phyloP scores from a whole-genome alignment of 2,797 vertebrate genomes.

The Passerculus sandwichensis region DNA sequence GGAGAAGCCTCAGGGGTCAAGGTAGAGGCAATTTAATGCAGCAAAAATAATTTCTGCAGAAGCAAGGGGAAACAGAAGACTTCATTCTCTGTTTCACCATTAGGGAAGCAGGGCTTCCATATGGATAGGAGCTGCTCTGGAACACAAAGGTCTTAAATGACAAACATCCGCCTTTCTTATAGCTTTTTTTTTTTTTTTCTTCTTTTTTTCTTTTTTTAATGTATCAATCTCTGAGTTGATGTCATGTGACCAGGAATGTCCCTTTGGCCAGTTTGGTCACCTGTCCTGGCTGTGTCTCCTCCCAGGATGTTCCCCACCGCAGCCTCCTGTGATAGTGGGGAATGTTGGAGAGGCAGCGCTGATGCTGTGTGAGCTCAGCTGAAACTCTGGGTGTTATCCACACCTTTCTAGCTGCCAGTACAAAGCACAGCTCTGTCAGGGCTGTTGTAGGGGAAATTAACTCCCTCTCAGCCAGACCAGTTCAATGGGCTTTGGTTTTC shows the following conservation, averaged over 20 bases:
- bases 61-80: not conserved
- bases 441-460: not conserved
- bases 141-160: not conserved
- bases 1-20: not conserved
- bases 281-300: not conserved
- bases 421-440: not conserved
- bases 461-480: not conserved
- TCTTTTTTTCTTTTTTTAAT: not conserved
- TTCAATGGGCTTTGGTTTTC: not conserved
- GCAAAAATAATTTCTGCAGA: not conserved
- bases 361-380: not conserved
- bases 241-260: not conserved
- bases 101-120: not conserved
- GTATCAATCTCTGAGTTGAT: fast-evolving
- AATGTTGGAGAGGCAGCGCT: not conserved
- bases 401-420: not conserved
- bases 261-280: not conserved
- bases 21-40: not conserved
- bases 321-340: not conserved
- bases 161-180: not conserved
- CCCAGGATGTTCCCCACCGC: not conserved
- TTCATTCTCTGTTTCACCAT: not conserved
- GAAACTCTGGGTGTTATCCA: not conserved
- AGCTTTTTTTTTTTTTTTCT: no score
- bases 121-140: not conserved